These are phyloP conservation scores for Setophaga kirtlandii DNA, from an alignment of 2,113 vertebrate species.

Conservation along the genomic window DNA sequence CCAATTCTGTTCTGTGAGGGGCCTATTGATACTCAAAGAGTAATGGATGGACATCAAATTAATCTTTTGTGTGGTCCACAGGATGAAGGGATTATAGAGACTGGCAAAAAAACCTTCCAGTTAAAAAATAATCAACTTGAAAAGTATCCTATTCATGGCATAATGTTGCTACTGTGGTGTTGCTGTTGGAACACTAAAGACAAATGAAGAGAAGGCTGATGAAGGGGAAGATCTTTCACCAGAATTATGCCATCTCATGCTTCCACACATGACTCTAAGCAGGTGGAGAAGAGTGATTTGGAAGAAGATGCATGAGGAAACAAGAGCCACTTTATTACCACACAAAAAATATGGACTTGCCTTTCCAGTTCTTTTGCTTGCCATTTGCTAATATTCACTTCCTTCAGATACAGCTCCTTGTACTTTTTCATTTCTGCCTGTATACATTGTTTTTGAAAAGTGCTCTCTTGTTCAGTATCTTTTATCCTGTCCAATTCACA, in stretches of 20 bases:
- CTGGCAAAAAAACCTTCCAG: not conserved
- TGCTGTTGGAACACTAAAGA: not conserved
- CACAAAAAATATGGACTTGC: constrained; percentile 65
- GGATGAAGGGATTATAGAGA: not conserved
- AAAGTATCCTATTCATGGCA: not conserved
- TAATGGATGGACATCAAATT: not conserved
- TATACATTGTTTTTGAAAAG: constrained; percentile 74
- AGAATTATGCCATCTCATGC: not conserved
- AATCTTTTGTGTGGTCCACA: not conserved
- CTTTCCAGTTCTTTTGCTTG: constrained; percentile 83
- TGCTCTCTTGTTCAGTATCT: constrained; percentile 71
- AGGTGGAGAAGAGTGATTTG: not conserved
- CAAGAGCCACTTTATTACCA: not conserved
- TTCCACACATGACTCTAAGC: not conserved
- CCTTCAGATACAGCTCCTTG: constrained; percentile 82
- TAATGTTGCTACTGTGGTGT: not conserved
- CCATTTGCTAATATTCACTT: constrained; percentile 78
- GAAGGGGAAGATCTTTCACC: not conserved
- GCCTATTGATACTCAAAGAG: not conserved
- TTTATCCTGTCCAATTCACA: constrained; percentile 77
- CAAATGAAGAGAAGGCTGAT: not conserved
- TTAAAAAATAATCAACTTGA: not conserved
- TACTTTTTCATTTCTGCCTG: constrained; percentile 80
- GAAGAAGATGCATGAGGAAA: not conserved
- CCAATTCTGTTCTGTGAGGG: not conserved